Conservation (phyloP, 2,888 invertebrate species). For the Eulithis testata region DNA sequence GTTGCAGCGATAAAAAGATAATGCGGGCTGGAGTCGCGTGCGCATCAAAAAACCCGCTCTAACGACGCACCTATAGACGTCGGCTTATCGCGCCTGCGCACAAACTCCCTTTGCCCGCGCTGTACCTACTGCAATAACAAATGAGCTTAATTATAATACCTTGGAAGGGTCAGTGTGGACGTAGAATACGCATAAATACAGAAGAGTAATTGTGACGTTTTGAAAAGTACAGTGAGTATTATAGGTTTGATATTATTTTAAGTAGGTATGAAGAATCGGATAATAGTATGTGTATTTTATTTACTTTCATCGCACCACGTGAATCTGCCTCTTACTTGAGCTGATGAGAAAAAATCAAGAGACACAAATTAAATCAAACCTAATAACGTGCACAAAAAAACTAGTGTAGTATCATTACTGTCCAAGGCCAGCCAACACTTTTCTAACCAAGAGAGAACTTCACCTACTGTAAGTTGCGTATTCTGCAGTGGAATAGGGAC, state of each 20-base stretch:
- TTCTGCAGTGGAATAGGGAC: constrained; percentile 38
- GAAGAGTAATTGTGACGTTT: constrained; percentile 2
- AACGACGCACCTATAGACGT: constrained; percentile 79
- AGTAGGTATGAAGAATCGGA: background rate
- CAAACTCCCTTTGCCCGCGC: constrained; percentile 40
- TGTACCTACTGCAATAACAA: constrained; percentile 60
- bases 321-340: no score
- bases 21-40: constrained; percentile 78
- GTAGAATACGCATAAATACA: constrained; percentile 12
- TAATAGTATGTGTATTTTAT: background rate
- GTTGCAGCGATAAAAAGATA: constrained; percentile 83
- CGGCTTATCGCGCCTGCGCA: constrained; percentile 82
- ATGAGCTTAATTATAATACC: constrained; percentile 82
- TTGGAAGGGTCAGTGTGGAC: constrained; percentile 56
- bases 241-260: background rate
- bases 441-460: no score
- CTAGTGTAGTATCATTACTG: no score
- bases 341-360: background rate
- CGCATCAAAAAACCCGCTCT: constrained; percentile 74
- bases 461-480: constrained; percentile 11
- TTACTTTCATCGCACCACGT: no score
- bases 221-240: background rate
- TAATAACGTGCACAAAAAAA: no score
- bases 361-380: no score
- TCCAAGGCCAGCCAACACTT: background rate